Conservation (phyloP, 92 coral and sea anemone species). For the Palythoa caribaeorum region DNA sequence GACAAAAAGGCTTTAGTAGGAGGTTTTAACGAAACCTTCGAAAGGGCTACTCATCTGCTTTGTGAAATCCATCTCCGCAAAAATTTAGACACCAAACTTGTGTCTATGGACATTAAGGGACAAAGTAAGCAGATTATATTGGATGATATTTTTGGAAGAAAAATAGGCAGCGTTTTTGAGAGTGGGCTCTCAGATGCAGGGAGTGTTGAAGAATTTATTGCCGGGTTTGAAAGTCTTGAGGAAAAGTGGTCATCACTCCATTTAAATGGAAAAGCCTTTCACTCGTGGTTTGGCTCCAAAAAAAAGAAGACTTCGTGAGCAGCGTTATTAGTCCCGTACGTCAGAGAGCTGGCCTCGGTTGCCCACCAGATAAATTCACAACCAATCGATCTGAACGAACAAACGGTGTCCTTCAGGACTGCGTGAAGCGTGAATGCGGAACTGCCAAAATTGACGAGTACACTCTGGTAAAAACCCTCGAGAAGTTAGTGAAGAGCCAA, state of each 20-base stretch:
- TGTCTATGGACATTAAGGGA: conserved; percentile 57
- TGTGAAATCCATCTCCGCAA: conserved; percentile 62
- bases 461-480: background rate
- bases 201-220: background rate
- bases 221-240: conserved; percentile 40
- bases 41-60: conserved; percentile 63
- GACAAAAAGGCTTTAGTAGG: conserved; percentile 54
- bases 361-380: conserved; percentile 65
- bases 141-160: conserved; percentile 10
- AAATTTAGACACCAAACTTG: conserved; percentile 55
- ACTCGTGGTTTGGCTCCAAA: conserved; percentile 56
- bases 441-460: conserved; percentile 27
- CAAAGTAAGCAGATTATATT: conserved; percentile 40
- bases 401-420: conserved; percentile 64
- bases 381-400: conserved; percentile 63
- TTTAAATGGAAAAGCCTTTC: conserved; percentile 55
- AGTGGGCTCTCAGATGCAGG: conserved; percentile 42
- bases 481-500: conserved; percentile 45
- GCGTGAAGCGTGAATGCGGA: conserved; percentile 57
- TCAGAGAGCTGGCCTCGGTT: conserved; percentile 64
- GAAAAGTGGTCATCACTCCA: conserved; percentile 57
- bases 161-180: conserved; percentile 51
- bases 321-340: conserved; percentile 63
- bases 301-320: conserved; percentile 29
- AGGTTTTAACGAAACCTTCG: conserved; percentile 55